Percentiles rank a stretch among this genome's conserved stretches.
Conservation (phyloP, 2,113 vertebrate species). For the Laticauda colubrina region DNA sequence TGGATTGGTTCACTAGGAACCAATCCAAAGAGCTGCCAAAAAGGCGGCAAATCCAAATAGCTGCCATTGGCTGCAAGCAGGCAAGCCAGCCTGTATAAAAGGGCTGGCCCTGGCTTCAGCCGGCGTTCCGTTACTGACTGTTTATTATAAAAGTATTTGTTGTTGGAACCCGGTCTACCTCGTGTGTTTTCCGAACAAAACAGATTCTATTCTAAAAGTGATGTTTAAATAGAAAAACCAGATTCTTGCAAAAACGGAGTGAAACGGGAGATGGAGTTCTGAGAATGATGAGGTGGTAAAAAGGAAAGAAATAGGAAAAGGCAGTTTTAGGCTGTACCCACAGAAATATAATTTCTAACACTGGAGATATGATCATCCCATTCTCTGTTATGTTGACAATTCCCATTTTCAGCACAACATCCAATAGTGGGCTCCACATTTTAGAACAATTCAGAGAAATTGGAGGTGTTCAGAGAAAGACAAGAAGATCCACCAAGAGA, state of each 20-base stretch:
- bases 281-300: neutral
- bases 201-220: neutral
- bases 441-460: neutral
- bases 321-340: neutral
- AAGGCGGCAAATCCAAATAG: no score
- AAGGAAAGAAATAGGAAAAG: neutral
- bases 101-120: no score
- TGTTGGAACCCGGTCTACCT: no score
- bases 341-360: neutral
- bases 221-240: neutral
- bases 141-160: no score
- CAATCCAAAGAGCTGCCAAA: no score
- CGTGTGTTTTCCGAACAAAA: no score
- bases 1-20: no score
- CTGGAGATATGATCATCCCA: neutral
- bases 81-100: no score
- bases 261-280: neutral
- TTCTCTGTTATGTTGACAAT: neutral
- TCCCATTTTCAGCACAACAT: neutral
- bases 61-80: no score
- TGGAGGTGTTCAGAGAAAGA: neutral
- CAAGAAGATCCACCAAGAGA: neutral
- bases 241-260: neutral
- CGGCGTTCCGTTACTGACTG: no score
- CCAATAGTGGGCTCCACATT: neutral